Conservation (phyloP, 2,797 vertebrate species). For the Sciaenops ocellatus region DNA sequence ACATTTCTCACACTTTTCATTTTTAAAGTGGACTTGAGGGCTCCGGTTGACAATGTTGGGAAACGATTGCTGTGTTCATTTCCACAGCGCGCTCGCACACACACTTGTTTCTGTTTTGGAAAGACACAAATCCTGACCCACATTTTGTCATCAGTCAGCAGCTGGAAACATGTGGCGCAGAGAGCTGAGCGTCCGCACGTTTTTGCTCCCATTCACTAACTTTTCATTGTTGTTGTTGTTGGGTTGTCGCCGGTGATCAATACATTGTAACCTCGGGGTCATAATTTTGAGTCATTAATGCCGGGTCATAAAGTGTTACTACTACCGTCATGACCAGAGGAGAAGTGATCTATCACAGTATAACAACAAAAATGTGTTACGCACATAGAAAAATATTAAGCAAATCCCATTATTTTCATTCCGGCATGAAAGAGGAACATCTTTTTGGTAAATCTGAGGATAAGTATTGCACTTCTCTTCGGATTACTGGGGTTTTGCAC, state of each 20-base stretch:
- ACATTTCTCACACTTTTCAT: conserved; percentile 81
- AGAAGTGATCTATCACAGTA: neutral
- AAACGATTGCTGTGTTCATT: conserved; percentile 65
- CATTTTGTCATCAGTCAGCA: conserved; percentile 13
- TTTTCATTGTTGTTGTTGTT: neutral
- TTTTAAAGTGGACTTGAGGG: conserved; percentile 54
- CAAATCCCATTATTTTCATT: neutral
- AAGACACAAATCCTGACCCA: conserved; percentile 11
- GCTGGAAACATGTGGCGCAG: conserved; percentile 30
- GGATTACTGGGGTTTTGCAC: neutral
- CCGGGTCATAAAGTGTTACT: neutral
- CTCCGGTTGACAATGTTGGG: conserved; percentile 76
- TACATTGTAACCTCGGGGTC: neutral
- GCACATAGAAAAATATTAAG: neutral
- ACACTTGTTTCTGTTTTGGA: conserved; percentile 19
- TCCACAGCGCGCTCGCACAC: conserved; percentile 48
- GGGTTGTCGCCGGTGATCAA: neutral
- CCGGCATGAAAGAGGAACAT: neutral
- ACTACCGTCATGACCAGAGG: rapidly evolving
- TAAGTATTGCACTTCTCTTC: neutral
- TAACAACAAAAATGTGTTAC: neutral
- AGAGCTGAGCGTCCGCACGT: neutral
- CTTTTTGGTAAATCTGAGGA: neutral
- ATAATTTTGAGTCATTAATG: neutral
- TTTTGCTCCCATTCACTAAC: conserved; percentile 29